Percentiles rank a stretch among this genome's conserved stretches.
Conservation (phyloP, 2,888 invertebrate genomes). For the Spisula solida region DNA sequence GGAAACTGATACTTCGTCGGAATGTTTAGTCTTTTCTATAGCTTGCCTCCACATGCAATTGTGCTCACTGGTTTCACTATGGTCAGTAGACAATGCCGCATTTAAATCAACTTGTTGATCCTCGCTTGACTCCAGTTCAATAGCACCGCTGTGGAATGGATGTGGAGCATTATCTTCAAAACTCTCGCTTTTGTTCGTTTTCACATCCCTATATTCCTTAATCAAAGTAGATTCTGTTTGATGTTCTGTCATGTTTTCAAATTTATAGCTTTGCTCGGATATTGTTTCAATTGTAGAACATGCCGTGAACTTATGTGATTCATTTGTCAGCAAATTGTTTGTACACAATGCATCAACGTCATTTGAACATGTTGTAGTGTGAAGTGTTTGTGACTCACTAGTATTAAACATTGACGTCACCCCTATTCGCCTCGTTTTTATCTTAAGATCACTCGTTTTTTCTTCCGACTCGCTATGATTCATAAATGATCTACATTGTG, state of each 20-base stretch:
- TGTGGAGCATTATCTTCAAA: background rate
- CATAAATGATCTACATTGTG: background rate
- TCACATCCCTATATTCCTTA: background rate
- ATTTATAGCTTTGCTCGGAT: background rate
- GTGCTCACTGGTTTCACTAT: background rate
- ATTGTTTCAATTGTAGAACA: background rate
- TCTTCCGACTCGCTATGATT: background rate
- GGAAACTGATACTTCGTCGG: slow-evolving; percentile 4
- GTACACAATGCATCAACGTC: background rate
- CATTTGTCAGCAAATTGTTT: background rate
- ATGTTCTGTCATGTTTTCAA: background rate
- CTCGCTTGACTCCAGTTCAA: background rate
- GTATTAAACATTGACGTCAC: background rate
- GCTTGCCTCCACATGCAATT: slow-evolving; percentile 33
- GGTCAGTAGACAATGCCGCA: background rate
- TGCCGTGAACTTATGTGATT: background rate
- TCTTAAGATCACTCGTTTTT: background rate
- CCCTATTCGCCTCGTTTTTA: background rate
- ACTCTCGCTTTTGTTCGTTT: background rate
- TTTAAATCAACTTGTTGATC: background rate
- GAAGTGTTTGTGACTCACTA: background rate
- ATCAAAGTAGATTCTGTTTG: background rate
- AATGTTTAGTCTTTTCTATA: slow-evolving; percentile 35
- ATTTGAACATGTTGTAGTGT: background rate
- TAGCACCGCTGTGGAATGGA: background rate